Percentiles rank a stretch among this genome's conserved stretches.
Conservation (phyloP, 64 coral and sea anemone genomes). For the Actinia tenebrosa region DNA sequence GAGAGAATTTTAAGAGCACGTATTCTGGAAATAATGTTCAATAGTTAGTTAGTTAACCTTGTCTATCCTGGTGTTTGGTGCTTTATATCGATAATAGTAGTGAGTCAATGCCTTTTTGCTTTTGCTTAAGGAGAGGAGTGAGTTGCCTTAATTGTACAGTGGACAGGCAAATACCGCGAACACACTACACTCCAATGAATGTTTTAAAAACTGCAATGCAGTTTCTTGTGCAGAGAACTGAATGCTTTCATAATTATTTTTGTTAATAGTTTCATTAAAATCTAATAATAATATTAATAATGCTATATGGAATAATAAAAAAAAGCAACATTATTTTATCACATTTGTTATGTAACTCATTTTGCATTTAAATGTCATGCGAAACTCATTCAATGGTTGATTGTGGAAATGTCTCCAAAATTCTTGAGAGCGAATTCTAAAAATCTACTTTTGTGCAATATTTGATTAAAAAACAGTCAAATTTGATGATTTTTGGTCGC, state of each 20-base stretch:
- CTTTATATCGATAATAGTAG: neutral
- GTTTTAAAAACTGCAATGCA: neutral
- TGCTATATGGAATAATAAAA: neutral
- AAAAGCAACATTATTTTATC: neutral
- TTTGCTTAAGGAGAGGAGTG: neutral
- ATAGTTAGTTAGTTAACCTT: neutral
- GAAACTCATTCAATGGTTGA: neutral
- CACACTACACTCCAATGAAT: neutral
- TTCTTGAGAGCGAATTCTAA: conserved; percentile 2
- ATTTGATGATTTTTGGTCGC: neutral
- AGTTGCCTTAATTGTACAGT: neutral
- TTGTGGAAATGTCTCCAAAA: conserved; percentile 4
- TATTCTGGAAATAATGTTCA: neutral
- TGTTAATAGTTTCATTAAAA: neutral
- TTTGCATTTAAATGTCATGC: neutral
- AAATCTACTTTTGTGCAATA: conserved; percentile 8
- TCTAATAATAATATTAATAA: neutral
- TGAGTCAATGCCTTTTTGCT: neutral
- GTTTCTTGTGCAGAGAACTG: conserved; percentile 6
- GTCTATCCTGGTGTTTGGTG: neutral
- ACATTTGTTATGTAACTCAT: neutral
- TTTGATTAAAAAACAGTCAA: conserved; percentile 13
- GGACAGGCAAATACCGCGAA: neutral
- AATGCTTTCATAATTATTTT: neutral
- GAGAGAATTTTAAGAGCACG: too few relatives aligned